Conservation (phyloP, 2,113 vertebrate genomes). For the Lagopus muta region DNA sequence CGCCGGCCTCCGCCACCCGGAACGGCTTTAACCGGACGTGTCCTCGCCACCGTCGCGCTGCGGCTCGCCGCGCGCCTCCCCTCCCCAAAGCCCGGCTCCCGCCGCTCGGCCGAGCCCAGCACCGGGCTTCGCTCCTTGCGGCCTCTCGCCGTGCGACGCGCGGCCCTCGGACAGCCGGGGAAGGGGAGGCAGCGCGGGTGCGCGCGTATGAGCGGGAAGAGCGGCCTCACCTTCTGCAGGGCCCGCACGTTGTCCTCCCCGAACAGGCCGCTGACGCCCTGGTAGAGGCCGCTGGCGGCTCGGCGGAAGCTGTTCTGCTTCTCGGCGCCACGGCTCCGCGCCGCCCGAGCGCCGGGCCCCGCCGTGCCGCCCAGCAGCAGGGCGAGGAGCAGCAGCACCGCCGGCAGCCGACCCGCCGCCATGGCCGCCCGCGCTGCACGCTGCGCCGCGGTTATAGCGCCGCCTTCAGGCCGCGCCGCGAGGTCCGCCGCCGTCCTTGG, state of each 20-base stretch:
- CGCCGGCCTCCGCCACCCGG: not conserved
- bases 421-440: not conserved
- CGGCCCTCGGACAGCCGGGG: not conserved
- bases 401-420: not conserved
- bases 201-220: not conserved
- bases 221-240: conserved; percentile 85
- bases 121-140: not conserved
- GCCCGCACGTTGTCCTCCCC: conserved; percentile 92
- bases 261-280: conserved; percentile 86
- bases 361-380: conserved; percentile 67
- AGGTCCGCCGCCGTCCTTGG: too few relatives aligned
- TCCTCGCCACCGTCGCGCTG: accelerated
- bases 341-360: conserved; percentile 74
- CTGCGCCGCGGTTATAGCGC: not conserved
- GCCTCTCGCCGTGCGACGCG: too few relatives aligned
- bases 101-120: not conserved
- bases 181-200: not conserved
- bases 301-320: conserved; percentile 88
- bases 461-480: not conserved
- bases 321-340: conserved; percentile 79
- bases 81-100: not conserved
- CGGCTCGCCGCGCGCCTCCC: not conserved
- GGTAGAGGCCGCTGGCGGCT: conserved; percentile 85
- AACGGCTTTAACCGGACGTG: accelerated
- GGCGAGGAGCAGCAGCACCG: not conserved